Base-by-base conservation (phyloP, 1,140 invertebrate genomes). In the Hyposmocoma kahamanoa region DNA sequence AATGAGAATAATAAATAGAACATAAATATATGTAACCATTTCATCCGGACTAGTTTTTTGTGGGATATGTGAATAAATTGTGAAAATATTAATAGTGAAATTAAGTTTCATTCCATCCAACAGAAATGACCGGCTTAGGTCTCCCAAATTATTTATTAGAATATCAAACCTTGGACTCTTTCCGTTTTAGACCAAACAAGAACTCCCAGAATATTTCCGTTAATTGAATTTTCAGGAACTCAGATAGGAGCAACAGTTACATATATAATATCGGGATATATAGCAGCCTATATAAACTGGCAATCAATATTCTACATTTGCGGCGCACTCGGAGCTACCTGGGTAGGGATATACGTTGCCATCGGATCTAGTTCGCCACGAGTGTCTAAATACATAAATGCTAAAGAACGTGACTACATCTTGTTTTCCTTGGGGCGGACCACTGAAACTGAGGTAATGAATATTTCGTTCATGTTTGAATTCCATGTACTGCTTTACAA, bases 291-390 rank as follows among this genome's bases (percentile, higher is more conserved):
- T 20, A 59, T 70, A 2, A 92, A 91, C 3, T 93, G 92, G 92
- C 90, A 90, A 0, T 84, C 88, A 32, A 87, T 91, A 9, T 93
- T 93, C 71, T 93, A 92, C 57, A 56, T 90, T 0, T 91, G 92
- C 62, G 93, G 93, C 50, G 66, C 60, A 13, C 15, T 87, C 1
- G 76, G 87, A 1, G 45, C 90, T 0, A 0, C 84, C 0, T 92
- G 91, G 91, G 72, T 80, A 1, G 22, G 88, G 0, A 1, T 85
- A 0, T 92, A 90, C 71, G 68, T 86, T 11, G 62, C 87, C 15
- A 61, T 88, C 10, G 90, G 90, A 0, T 79, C 86, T 0, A 87
- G 90, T 51, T 83, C 83, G 18, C 94, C 95, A 1, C 62, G 74
- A 0, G 61, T 71, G 2, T 85, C 88, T 56, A 65, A 63, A 3